Percentiles rank a stretch among this genome's conserved stretches.
Evolutionary conservation across 1,140 invertebrate genomes (phyloP).

Genomic region (Cataglyphis hispanica): DNA sequence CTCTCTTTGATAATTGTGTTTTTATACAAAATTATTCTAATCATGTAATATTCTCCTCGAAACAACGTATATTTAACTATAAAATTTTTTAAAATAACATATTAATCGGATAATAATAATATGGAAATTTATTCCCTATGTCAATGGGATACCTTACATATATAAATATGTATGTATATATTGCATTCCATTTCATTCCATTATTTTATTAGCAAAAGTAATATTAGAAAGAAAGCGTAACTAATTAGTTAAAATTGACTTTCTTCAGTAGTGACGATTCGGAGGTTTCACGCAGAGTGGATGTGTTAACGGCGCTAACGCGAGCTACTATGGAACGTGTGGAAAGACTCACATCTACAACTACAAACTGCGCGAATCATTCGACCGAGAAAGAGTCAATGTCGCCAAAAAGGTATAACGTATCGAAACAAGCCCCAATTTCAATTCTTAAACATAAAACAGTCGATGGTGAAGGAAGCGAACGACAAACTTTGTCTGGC

Average conservation of each 20-base stretch:
- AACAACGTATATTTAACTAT: no score
- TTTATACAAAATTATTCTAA: no score
- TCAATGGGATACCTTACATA: no score
- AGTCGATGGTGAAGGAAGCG: slow-evolving; percentile 87
- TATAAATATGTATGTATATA: no score
- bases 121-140: no score
- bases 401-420: slow-evolving; percentile 78
- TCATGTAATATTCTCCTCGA: no score
- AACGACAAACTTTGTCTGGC: slow-evolving; percentile 83
- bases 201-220: neutral
- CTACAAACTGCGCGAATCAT: slow-evolving; percentile 54
- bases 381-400: slow-evolving; percentile 65
- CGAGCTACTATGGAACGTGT: slow-evolving; percentile 90
- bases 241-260: slow-evolving; percentile 42
- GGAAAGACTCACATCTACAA: slow-evolving; percentile 87
- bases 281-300: slow-evolving; percentile 88
- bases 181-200: neutral
- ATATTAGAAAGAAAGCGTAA: neutral
- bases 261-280: slow-evolving; percentile 65
- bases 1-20: no score
- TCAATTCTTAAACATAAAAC: slow-evolving; percentile 94
- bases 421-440: slow-evolving; percentile 86
- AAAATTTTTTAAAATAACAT: no score
- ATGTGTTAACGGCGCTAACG: slow-evolving; percentile 89
- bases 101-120: no score